Evolutionary conservation across 2,113 vertebrate species (phyloP), one percentile per base, ranked within the genome.

Genomic region (Channa maculata): DNA sequence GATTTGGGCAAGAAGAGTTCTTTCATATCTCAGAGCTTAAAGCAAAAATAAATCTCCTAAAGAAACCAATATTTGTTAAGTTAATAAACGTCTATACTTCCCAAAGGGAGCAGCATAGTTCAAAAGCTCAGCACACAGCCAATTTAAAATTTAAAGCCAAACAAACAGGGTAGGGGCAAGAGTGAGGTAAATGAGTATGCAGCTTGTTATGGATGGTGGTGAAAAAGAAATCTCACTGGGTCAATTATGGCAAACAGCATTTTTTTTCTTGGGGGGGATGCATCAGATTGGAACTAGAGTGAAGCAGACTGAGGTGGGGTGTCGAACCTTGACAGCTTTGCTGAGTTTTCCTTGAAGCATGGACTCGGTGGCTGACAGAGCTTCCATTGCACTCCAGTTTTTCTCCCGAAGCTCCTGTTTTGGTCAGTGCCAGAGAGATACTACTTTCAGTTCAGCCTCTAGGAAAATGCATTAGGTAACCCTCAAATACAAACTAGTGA

Each of bases 321-420:
- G 96, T 95, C 98, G 96, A 98, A 99, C 98, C 98, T 99, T 98
- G 95, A 95, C 94, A 87, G 94, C 96, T 96, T 97, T 98, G 98
- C 95, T 95, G 96, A 98, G 95, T 97, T 96, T 99, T 91, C 97
- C 96, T 96, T 98, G 97, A 93, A 99, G 97, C 95, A 99, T 95
- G 97, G 98, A 96, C 96, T 99, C 98, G 94, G 97, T 99, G 95
- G 96, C 96, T 95, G 97, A 96, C 94, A 99, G 96, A 95, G 98
- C 98, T 94, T 99, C 98, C 98, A 99, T 99, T 91, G 97, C 98
- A 95, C 97, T 95, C 98, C 98, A 99, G 97, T 99, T 99, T 99
- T 98, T 99, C 98, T 98, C 94, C 95, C 98, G 98, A 93, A 99
- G 98, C 93, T 98, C 98, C 98, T 99, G 90, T 92, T 92, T 92